Evolutionary conservation across 2,797 vertebrate genomes (phyloP), one percentile per base, ranked within the genome.

Genomic region (Sebastes cheni): DNA sequence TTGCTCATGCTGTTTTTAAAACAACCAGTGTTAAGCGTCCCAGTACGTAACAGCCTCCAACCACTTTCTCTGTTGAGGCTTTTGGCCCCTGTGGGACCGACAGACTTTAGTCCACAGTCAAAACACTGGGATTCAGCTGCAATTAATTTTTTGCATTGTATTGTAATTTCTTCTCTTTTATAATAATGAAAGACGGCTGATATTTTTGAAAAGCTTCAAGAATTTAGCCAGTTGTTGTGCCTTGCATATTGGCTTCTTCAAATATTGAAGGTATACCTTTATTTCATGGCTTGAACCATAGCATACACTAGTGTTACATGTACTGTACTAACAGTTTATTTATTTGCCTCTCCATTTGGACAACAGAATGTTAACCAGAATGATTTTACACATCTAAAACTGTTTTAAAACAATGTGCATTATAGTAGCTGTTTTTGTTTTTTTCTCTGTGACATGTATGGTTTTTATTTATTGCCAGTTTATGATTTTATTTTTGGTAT

Each of bases 201-300:
- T 79, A 60, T 80, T 86, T 86, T 78, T 74, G 34, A 72, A 81
- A 30, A 50, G 39, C 66, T 84, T 89, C 52, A 39, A 84, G 70
- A 86, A 73, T 82, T 52, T 29, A 65, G 81, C 83, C 80, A 84
- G 80, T 79, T 67, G 54, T 87, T 86, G 93, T 95, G 93, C 93
- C 93, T 95, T 94, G 89, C 76, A 84, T 86, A 86, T 86, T 84
- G 62, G 42, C 73, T 72, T 92, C 70, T 88, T 86, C 72, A 86
- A 52, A 81, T 79, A 77, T 59, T 84, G 79, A 89, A 84, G 73
- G 68, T 85, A 42, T 80, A 79, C 68, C 67, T 87, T 87, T 64
- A 82, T 82, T 75, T 77, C 52, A 83, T 80, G 55, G 61, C 82
- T 81, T 86, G 66, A 78, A 88, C 82, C 50, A 74, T 82, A 82